Conservation (phyloP, 92 coral and sea anemone species). For the Isaurus tuberculatus region DNA sequence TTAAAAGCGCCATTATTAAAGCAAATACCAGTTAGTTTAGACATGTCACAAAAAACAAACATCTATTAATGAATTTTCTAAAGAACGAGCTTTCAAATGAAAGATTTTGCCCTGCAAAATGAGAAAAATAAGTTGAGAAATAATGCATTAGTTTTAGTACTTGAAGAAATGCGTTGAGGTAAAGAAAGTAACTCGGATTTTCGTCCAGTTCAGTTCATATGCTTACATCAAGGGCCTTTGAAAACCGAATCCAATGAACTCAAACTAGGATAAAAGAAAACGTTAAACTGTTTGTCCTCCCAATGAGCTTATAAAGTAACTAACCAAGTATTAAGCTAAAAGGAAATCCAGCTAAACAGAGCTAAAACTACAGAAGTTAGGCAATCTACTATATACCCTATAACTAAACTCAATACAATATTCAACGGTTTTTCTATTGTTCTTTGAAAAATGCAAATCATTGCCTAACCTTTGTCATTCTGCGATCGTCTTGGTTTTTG, state of each 20-base stretch:
- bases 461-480: conserved; percentile 84
- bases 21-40: conserved; percentile 24
- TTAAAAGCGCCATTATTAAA: conserved; percentile 32
- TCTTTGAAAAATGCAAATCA: background rate
- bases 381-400: background rate
- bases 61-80: background rate
- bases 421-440: background rate
- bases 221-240: too few species aligned
- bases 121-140: background rate
- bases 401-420: background rate
- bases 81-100: background rate
- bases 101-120: background rate
- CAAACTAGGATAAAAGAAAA: background rate
- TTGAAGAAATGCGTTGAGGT: too few species aligned
- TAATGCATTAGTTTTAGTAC: too few species aligned
- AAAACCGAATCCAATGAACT: background rate
- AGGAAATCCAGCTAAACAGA: background rate
- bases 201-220: too few species aligned
- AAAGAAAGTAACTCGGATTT: too few species aligned
- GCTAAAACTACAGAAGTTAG: background rate
- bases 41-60: background rate
- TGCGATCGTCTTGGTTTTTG: conserved; percentile 65
- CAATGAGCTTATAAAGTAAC: conserved; percentile 6
- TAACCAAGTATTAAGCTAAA: background rate
- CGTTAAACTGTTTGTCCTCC: background rate